Base-by-base conservation (phyloP, 2,113 vertebrate genomes). In the Sceloporus tristichus region DNA sequence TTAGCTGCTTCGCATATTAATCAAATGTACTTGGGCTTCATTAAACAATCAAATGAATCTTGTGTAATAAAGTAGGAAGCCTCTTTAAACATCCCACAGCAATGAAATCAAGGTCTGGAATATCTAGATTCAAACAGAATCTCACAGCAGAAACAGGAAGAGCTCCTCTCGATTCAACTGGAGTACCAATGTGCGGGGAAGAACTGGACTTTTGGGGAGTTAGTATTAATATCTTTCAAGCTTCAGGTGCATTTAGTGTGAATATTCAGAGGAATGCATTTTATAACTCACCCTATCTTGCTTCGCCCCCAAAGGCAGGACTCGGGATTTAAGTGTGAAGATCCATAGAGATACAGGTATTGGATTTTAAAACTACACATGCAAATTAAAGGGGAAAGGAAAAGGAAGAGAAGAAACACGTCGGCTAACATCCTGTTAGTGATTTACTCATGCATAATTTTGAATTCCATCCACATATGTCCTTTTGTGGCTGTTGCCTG, bases 11-110 rank as follows among this genome's bases (percentile, higher is more conserved):
- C 38, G 34, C 34, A 27, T 73, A 59, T 87, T 71, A 59, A 87
- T 70, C 66, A 80, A 80, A 71, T 53, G 19, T 14, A 38, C 21
- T 71, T 59, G 27, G 48, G 77, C 66, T 80, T 87, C 48, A 56
- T 87, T 80, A 59, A 87, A 59, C 76, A 86, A 78, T 70, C 66
- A 71, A 70, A 71, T 38, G n/a, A 29, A 70, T 38, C 29, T 38
- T 66, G 65, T 9, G 3, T 79, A 87, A 80, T 87, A 87, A 80
- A 87, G 48, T 9, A 66, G n/a, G n/a, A 80, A 59, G 78, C n/a
- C 29, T 86, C 78, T 80, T 73, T 71, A 87, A 79, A 71, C 48
- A 56, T 87, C n/a, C 13, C 56, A 13, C 27, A 59, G 59, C 42
- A n/a, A 53, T 79, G 56, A 86, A 86, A 71, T 59, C 48, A 68